Evolutionary conservation across 2,888 invertebrate genomes (phyloP), one percentile per base, ranked within the genome.

Genomic region (Liopterus haemorrhoidalis): DNA sequence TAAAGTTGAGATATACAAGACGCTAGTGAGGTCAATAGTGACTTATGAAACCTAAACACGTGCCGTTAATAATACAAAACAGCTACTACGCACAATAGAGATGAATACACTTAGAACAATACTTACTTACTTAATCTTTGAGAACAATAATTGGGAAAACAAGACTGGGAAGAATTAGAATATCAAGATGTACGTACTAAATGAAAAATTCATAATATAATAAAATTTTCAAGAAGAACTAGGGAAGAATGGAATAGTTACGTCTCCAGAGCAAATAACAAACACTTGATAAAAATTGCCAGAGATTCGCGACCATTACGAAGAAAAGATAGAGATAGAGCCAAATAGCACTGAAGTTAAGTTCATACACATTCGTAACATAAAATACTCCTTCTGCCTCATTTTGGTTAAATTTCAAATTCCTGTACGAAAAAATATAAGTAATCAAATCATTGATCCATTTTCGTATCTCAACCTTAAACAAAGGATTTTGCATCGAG

Each of bases 41-140:
- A 49, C 49, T 21, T 49, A 49, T 27, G 36, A 44, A 16, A 36
- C 41, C 39, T 39, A 51, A 37, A 47, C 41, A 18, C 30, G 49
- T 31, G 50, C 50, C 4, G 46, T 35, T 11, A 9, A 31, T 8
- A 36, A 16, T 28, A 50, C 50, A 16, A 51, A 50, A 25, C 11
- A 12, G 9, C 15, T 15, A 15, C 25, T 49, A 18, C 18, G 27
- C 25, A 40, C 39, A 18, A 24, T 36, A 9, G 45, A 49, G 32
- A 49, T 51, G 48, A 46, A 40, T 21, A 28, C 32, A n/a, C 18
- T 30, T 14, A n/a, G 42, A 39, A 20, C 31, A n/a, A n/a, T n/a
- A n/a, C n/a, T n/a, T n/a, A n/a, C n/a, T n/a, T n/a, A n/a, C n/a
- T n/a, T n/a, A n/a, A n/a, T n/a, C n/a, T n/a, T n/a, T n/a, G n/a